Conservation (phyloP, 35 echinoderm and acorn worm genomes). For the Hemicentrotus pulcherrimus region DNA sequence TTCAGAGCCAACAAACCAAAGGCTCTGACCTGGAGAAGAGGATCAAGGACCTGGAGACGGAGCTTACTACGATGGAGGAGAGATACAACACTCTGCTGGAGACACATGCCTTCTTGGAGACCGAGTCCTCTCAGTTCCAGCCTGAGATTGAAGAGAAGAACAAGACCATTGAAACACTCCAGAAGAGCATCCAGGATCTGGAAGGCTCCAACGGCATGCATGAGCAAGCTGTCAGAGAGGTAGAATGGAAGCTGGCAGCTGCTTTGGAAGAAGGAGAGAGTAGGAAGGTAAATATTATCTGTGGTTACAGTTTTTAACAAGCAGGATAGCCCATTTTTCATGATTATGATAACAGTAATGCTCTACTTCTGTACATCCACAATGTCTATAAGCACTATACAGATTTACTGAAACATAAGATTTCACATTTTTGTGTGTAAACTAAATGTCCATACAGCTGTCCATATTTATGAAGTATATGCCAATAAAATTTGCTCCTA, state of each 20-base stretch:
- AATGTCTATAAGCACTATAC: too few relatives aligned
- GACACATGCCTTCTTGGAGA: conserved; percentile 6
- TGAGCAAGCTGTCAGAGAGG: not conserved
- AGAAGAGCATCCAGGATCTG: not conserved
- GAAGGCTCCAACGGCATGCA: not conserved
- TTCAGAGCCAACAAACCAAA: conserved; percentile 38
- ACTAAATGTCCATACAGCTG: too few relatives aligned
- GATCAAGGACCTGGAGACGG: conserved; percentile 30
- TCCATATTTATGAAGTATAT: too few relatives aligned
- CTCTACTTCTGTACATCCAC: too few relatives aligned
- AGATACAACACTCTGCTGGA: conserved; percentile 14
- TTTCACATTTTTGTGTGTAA: too few relatives aligned
- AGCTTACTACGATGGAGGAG: conserved; percentile 52
- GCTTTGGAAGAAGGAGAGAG: conserved; percentile 13
- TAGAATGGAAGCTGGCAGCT: not conserved
- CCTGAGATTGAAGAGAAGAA: conserved; percentile 32
- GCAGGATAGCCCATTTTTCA: not conserved
- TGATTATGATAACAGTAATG: not conserved
- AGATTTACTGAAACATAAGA: too few relatives aligned
- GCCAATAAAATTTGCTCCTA: too few relatives aligned
- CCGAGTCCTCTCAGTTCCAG: conserved; percentile 30
- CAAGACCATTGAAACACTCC: not conserved
- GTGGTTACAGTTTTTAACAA: not conserved
- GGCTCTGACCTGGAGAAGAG: conserved; percentile 38
- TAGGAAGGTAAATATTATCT: not conserved